These are phyloP conservation scores for Ctena decussata DNA, from an alignment of 2,888 invertebrate species.

Conservation along the genomic window DNA sequence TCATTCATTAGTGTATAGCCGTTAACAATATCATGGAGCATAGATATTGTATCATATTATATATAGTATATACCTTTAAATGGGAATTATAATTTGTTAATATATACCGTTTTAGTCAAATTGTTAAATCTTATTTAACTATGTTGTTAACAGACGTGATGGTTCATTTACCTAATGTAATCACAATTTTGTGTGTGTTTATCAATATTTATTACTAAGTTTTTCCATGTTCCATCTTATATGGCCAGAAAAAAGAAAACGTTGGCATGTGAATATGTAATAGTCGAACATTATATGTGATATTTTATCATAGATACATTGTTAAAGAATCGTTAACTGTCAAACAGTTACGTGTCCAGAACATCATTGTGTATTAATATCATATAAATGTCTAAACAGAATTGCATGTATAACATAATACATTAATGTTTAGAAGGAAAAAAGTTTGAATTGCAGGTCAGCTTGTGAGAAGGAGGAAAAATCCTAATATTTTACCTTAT, in stretches of 20 bases:
- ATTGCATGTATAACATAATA: no score
- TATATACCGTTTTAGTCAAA: conserved; percentile 74
- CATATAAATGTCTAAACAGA: no score
- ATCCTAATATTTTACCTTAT: no score
- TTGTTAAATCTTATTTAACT: conserved; percentile 78
- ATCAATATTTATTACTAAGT: conserved; percentile 17
- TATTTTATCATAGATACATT: no score
- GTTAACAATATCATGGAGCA: conserved; percentile 57
- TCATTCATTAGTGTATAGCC: conserved; percentile 13
- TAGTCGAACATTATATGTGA: no score
- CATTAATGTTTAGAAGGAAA: no score
- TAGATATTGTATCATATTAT: conserved; percentile 74
- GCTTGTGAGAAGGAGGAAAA: no score
- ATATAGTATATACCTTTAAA: conserved; percentile 67
- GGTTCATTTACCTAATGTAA: conserved; percentile 44
- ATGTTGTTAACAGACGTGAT: conserved; percentile 72
- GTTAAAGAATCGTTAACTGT: no score
- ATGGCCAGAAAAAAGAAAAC: background rate
- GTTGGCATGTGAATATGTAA: no score
- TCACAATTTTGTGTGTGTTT: conserved; percentile 30
- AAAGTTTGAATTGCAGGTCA: no score
- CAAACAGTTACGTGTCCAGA: no score
- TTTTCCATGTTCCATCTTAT: background rate
- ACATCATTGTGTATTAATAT: no score
- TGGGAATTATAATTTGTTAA: conserved; percentile 70